phyloP scores from a whole-genome alignment of 2,888 invertebrate genomes.

The Pseudolycoriella hygida region DNA sequence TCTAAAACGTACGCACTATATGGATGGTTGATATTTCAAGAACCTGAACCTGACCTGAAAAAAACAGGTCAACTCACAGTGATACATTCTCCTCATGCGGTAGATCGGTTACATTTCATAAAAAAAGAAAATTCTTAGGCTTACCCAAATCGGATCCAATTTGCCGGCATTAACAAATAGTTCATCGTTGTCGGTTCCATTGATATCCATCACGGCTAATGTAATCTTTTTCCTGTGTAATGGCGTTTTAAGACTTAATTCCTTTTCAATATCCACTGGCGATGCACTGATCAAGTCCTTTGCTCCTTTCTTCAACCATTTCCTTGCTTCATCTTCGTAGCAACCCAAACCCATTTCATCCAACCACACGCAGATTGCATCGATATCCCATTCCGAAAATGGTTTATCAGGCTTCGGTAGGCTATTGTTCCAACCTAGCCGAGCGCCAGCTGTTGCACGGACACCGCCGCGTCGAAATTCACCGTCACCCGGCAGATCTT shows the following conservation, averaged over 20 bases:
- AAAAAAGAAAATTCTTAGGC: too few species aligned
- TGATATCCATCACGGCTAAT: slow-evolving; percentile 43
- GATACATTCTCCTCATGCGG: too few species aligned
- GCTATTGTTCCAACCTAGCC: slow-evolving; percentile 41
- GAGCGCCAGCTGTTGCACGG: slow-evolving; percentile 52
- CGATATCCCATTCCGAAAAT: slow-evolving; percentile 64
- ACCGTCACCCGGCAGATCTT: slow-evolving; percentile 37
- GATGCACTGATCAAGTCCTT: slow-evolving; percentile 60
- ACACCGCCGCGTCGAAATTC: slow-evolving; percentile 54
- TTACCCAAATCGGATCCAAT: slow-evolving; percentile 56
- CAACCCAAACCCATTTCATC: slow-evolving; percentile 45
- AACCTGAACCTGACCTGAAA: too few species aligned
- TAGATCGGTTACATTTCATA: too few species aligned
- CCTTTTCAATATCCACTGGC: slow-evolving; percentile 72
- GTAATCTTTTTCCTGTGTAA: slow-evolving; percentile 87
- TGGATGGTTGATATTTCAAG: too few species aligned
- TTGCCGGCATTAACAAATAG: slow-evolving; percentile 35
- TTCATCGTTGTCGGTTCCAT: slow-evolving; percentile 31
- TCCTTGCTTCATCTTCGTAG: slow-evolving; percentile 60
- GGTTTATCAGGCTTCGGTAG: slow-evolving; percentile 34
- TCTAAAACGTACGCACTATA: too few species aligned
- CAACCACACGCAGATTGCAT: slow-evolving; percentile 68
- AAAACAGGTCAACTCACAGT: too few species aligned
- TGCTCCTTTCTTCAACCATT: slow-evolving; percentile 67
- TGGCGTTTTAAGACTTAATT: slow-evolving; percentile 62